These are phyloP conservation scores for Daubentonia madagascariensis DNA, from an alignment of 2,113 vertebrate species.

Conservation along the genomic window DNA sequence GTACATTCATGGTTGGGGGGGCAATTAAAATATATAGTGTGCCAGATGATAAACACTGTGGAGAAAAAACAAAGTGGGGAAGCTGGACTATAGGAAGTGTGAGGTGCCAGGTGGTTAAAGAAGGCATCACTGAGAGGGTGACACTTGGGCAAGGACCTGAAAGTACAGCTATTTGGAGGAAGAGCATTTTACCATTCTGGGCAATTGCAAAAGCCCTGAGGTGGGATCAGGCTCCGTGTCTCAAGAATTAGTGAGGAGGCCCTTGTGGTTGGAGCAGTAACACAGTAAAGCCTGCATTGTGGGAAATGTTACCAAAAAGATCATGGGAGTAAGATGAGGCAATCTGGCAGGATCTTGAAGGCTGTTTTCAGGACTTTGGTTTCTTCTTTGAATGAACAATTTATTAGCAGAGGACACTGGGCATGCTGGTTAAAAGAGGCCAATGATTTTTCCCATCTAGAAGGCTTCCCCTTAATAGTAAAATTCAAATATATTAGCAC, in stretches of 20 bases:
- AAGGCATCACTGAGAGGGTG: not conserved
- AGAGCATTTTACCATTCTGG: not conserved
- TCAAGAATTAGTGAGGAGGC: not conserved
- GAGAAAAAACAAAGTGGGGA: not conserved
- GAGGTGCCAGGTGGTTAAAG: not conserved
- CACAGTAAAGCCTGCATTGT: rapidly evolving
- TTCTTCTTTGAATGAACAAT: not conserved
- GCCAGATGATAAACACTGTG: no score
- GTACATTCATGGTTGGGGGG: not conserved
- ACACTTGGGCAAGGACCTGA: not conserved
- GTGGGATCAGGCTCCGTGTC: rapidly evolving
- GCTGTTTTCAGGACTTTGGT: not conserved
- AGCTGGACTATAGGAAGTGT: not conserved
- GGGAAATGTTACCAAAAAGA: not conserved
- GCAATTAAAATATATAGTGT: not conserved
- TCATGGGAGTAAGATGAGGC: not conserved
- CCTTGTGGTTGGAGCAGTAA: not conserved
- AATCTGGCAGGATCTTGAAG: not conserved
- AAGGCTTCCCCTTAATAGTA: not conserved
- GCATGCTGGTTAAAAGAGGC: not conserved
- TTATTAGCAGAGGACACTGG: not conserved
- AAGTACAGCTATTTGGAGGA: not conserved
- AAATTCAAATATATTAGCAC: not conserved
- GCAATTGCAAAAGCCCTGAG: no score
- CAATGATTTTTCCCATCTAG: not conserved